Evolutionary conservation across 1,140 invertebrate genomes (phyloP).

Genomic region (Drosophila varians): DNA sequence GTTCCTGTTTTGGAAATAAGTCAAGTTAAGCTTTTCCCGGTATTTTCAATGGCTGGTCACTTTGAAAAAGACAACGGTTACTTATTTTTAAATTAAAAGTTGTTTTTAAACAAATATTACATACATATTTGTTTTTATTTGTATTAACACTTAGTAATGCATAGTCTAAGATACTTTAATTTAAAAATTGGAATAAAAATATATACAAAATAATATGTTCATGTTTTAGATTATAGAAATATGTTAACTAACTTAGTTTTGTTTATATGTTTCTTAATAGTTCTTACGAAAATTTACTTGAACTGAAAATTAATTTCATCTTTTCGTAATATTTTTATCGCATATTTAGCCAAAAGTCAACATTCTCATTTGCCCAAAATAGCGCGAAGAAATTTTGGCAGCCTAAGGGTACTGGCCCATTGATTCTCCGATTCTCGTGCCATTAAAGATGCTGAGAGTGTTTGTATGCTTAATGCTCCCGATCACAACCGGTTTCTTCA

Average conservation of each 20-base stretch:
- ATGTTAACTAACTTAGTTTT: no score
- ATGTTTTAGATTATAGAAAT: no score
- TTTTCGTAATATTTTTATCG: background rate
- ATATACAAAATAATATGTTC: no score
- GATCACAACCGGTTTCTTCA: slow-evolving; percentile 29
- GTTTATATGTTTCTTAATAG: background rate
- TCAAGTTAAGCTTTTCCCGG: background rate
- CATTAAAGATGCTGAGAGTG: slow-evolving; percentile 7
- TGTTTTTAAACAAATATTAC: no score
- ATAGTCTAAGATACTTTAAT: no score
- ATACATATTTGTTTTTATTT: no score
- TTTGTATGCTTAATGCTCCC: slow-evolving; percentile 2
- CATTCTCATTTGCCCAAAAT: slow-evolving; percentile 26
- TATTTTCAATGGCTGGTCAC: background rate
- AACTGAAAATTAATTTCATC: background rate
- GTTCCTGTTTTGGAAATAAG: background rate
- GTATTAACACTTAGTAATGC: no score
- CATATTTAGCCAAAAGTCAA: slow-evolving; percentile 16
- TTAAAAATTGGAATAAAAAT: no score
- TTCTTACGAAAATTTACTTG: background rate
- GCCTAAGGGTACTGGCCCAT: slow-evolving; percentile 14
- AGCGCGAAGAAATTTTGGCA: slow-evolving; percentile 8
- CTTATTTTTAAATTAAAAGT: background rate
- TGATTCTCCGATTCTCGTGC: background rate
- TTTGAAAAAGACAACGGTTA: background rate